Conservation (phyloP, 2,888 invertebrate genomes). For the Cordilura impudica region DNA sequence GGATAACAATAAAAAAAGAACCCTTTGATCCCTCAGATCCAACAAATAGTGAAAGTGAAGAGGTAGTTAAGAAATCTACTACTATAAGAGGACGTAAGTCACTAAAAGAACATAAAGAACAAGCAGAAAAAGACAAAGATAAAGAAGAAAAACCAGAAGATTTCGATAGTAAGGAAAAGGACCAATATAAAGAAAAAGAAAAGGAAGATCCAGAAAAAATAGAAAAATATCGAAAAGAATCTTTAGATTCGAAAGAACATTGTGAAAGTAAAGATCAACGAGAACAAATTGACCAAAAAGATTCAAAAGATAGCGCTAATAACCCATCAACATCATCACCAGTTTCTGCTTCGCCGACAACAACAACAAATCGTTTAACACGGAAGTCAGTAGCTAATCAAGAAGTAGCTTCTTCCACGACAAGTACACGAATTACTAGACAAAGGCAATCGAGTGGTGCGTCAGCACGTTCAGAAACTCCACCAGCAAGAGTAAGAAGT, state of each 20-base stretch:
- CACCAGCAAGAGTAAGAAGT: constrained; percentile 60
- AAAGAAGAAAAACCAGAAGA: constrained; percentile 64
- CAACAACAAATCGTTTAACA: constrained; percentile 71
- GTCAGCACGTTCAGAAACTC: constrained; percentile 66
- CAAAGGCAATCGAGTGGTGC: constrained; percentile 66
- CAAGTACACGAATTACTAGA: constrained; percentile 73
- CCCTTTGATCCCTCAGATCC: constrained; percentile 60
- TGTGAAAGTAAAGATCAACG: constrained; percentile 16
- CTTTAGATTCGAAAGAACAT: constrained; percentile 8
- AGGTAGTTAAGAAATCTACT: constrained; percentile 20
- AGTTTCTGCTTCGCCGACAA: constrained; percentile 38
- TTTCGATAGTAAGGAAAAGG: no score
- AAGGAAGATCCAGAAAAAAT: constrained; percentile 18
- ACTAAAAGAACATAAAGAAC: constrained; percentile 67
- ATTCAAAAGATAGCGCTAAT: constrained; percentile 44
- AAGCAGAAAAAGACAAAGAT: constrained; percentile 63
- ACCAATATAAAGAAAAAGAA: constrained; percentile 50
- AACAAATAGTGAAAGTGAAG: constrained; percentile 65
- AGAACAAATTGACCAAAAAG: constrained; percentile 42
- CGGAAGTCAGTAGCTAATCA: constrained; percentile 74
- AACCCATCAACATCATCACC: constrained; percentile 43
- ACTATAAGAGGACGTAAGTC: constrained; percentile 72
- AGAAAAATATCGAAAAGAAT: not conserved
- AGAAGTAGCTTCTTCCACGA: constrained; percentile 62
- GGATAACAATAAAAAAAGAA: constrained; percentile 65